Base-by-base conservation (phyloP, 2,797 vertebrate species). In the Falco columbarius region DNA sequence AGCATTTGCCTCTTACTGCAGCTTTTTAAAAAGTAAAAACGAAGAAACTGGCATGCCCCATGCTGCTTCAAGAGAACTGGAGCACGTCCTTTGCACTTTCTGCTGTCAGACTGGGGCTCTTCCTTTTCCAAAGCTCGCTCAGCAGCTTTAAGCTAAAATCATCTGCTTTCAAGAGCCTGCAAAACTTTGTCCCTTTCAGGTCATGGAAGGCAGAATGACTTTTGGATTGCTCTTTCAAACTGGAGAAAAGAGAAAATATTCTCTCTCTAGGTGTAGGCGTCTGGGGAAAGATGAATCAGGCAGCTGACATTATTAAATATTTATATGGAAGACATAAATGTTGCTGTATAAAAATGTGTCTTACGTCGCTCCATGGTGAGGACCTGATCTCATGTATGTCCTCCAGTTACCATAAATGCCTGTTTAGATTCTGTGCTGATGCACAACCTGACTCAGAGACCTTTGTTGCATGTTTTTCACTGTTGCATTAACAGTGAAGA, bases 331-430 rank as follows among this genome's bases (percentile, higher is more conserved):
- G 18, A 51, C 21, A 51, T 68, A 42, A 82, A 18, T 61, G 9
- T 59, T 76, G 12, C 32, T 71, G 8, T 73, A 19, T 55, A 58
- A 72, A 84, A 89, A 79, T 24, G 1, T 38, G 16, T 44, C 13
- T 54, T 9, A 0, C 18, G 7, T 18, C 6, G 0, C 18, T 77
- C 34, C 23, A 7, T n/a, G 61, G 51, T 6, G 13, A 59, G 10
- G 32, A 44, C 16, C 14, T 29, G 19, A 59, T 44, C 52, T 74
- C 15, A 7, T 29, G 2, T 38, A 44, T 44, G 26, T 56, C 27
- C 20, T 77, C 10, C 30, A 21, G 6, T 58, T 63, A n/a, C 19
- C 15, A 29, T 82, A 46, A 89, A 73, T 21, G 27, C 20, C 51
- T 66, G 7, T 24, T 68, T 49, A 20, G 10, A 56, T 30, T 59